These are phyloP conservation scores for Egretta garzetta DNA, from an alignment of 2,113 vertebrate species.

Conservation along the genomic window DNA sequence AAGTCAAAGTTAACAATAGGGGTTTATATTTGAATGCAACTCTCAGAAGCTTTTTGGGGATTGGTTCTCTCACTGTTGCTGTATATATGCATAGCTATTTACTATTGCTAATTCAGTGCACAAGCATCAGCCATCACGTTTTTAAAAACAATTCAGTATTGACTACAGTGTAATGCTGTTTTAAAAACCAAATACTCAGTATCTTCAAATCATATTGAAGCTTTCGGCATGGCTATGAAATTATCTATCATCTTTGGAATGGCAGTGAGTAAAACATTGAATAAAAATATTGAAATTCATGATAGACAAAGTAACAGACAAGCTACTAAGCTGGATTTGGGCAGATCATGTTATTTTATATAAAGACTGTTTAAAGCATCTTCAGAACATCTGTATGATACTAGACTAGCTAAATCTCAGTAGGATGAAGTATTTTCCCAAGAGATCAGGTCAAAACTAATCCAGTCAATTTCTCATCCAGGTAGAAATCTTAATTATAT, in stretches of 20 bases:
- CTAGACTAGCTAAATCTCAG: neutral
- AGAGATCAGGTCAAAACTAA: neutral
- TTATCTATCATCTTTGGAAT: neutral
- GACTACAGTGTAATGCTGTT: neutral
- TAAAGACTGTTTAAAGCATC: neutral
- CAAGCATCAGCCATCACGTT: neutral
- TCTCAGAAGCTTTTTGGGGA: neutral
- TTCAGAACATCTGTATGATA: neutral
- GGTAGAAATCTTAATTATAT: neutral
- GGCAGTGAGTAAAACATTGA: neutral
- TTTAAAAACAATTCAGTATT: neutral
- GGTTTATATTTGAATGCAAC: neutral
- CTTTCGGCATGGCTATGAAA: neutral
- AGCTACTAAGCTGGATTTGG: neutral
- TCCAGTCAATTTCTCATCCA: neutral
- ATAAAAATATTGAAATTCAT: neutral
- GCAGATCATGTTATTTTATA: neutral
- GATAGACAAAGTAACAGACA: neutral
- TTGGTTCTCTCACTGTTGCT: neutral
- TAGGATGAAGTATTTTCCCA: neutral
- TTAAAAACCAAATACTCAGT: neutral
- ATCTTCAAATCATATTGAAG: neutral
- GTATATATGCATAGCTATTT: neutral
- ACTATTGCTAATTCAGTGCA: neutral
- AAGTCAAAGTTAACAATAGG: neutral